Percentiles rank a stretch among this genome's conserved stretches.
phyloP scores from a whole-genome alignment of 2,888 invertebrate genomes.

The Pecten maximus region DNA sequence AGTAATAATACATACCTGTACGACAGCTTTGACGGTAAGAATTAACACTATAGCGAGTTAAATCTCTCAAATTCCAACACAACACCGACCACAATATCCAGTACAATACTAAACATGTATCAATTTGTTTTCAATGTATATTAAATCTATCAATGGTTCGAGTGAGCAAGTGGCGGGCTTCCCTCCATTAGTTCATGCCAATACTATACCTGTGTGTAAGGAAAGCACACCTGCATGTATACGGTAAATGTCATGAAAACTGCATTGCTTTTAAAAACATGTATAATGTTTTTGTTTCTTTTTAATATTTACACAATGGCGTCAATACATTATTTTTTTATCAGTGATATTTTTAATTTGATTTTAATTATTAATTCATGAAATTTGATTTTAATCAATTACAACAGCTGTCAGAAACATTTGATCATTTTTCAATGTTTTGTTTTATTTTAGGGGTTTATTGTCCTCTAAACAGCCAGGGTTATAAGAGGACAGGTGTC shows the following conservation, averaged over 20 bases:
- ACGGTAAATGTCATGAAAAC: not conserved
- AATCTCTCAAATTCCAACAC: slow-evolving; percentile 10
- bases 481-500: too few species aligned
- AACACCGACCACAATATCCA: not conserved
- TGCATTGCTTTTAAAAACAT: not conserved
- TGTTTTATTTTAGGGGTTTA: too few species aligned
- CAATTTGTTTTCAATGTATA: slow-evolving; percentile 35
- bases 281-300: not conserved
- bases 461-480: too few species aligned
- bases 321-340: not conserved
- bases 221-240: not conserved
- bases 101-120: slow-evolving; percentile 5
- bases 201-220: not conserved
- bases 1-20: not conserved
- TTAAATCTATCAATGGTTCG: not conserved
- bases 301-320: not conserved
- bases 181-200: not conserved
- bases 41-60: slow-evolving; percentile 6
- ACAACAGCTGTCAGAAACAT: not conserved
- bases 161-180: not conserved
- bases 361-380: not conserved
- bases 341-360: not conserved
- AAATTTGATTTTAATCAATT: not conserved
- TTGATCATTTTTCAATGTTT: too few species aligned
- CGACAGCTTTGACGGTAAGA: not conserved